Conservation (phyloP, 2,888 invertebrate species). For the Stegana nigrithorax region DNA sequence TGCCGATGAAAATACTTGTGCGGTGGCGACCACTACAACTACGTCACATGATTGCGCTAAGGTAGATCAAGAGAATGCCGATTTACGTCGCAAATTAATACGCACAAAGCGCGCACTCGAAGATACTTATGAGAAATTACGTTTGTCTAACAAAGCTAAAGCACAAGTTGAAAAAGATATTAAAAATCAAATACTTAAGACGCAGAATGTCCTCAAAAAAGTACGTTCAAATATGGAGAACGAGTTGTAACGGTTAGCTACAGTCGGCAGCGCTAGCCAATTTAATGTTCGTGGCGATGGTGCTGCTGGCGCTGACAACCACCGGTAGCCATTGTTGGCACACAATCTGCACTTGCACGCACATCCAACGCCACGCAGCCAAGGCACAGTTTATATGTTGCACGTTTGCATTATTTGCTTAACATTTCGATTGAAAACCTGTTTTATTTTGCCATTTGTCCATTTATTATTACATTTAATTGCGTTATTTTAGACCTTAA, state of each 20-base stretch:
- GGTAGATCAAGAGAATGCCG: constrained; percentile 76
- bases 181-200: constrained; percentile 83
- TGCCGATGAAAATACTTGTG: constrained; percentile 18
- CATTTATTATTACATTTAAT: too few species aligned
- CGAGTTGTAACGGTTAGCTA: constrained; percentile 56
- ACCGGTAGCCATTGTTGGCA: not conserved
- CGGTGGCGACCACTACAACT: not conserved
- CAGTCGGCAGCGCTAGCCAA: constrained; percentile 22
- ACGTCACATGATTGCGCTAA: constrained; percentile 67
- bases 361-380: not conserved
- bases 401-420: too few species aligned
- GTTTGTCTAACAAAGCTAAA: constrained; percentile 82
- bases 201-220: constrained; percentile 80
- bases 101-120: constrained; percentile 81
- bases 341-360: not conserved
- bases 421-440: too few species aligned
- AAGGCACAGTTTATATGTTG: too few species aligned
- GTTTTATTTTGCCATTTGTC: too few species aligned
- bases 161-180: constrained; percentile 86
- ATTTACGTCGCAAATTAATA: constrained; percentile 77
- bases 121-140: constrained; percentile 81
- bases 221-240: constrained; percentile 80
- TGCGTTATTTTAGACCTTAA: too few species aligned
- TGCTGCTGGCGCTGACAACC: not conserved
- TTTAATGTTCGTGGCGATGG: not conserved